Evolutionary conservation across 2,888 invertebrate genomes (phyloP).

Genomic region (Eilema griseolum): DNA sequence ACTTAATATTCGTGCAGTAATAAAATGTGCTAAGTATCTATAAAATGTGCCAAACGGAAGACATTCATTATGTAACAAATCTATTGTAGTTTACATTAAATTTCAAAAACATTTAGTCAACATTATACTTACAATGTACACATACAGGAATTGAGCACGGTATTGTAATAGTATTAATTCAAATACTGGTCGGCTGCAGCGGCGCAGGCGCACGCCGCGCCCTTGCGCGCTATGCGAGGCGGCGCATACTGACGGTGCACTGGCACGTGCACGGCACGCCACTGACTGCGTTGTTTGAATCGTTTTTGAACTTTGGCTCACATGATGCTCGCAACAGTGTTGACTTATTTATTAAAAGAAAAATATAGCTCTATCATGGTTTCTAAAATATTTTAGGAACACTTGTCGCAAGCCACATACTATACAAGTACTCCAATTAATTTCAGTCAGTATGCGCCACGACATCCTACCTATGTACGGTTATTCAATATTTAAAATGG

Average conservation of each 20-base stretch:
- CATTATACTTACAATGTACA: slow-evolving; percentile 82
- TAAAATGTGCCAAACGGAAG: slow-evolving; percentile 86
- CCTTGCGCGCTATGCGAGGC: slow-evolving; percentile 34
- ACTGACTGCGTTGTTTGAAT: slow-evolving; percentile 2
- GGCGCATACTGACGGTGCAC: slow-evolving; percentile 52
- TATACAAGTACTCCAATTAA: slow-evolving; percentile 42
- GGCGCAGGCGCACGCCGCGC: slow-evolving; percentile 28
- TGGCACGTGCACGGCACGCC: slow-evolving; percentile 11
- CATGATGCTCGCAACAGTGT: slow-evolving; percentile 31
- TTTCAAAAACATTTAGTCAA: slow-evolving; percentile 80
- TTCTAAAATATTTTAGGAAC: slow-evolving; percentile 24
- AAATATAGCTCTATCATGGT: slow-evolving; percentile 27
- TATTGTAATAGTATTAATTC: slow-evolving; percentile 69
- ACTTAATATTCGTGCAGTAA: slow-evolving; percentile 68
- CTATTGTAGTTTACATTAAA: slow-evolving; percentile 90
- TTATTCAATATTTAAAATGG: slow-evolving; percentile 56
- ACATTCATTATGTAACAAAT: slow-evolving; percentile 94
- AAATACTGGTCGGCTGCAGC: slow-evolving; percentile 71
- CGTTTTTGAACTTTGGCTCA: slow-evolving; percentile 21
- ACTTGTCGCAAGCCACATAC: slow-evolving; percentile 46
- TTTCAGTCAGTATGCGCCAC: slow-evolving; percentile 62
- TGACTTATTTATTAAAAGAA: slow-evolving; percentile 24
- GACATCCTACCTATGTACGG: slow-evolving; percentile 53
- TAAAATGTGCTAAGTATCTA: slow-evolving; percentile 81
- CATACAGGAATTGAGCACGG: slow-evolving; percentile 85